Conservation (phyloP, 2,888 invertebrate genomes). For the Peribatodes rhomboidaria region DNA sequence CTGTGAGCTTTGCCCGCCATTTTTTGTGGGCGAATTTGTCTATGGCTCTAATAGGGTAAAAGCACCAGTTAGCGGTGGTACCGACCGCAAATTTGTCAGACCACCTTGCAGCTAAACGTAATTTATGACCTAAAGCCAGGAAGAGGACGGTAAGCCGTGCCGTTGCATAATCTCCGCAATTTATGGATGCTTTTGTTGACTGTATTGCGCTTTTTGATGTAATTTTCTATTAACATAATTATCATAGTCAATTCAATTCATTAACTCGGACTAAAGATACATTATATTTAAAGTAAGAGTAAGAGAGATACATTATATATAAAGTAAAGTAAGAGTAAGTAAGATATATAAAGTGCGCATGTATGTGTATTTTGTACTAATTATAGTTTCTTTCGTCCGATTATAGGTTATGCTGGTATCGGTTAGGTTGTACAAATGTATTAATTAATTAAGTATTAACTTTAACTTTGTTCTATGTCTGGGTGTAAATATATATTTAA, state of each 20-base stretch:
- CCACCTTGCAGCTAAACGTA: slow-evolving; percentile 84
- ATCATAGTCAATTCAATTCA: slow-evolving; percentile 21
- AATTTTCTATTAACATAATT: slow-evolving; percentile 59
- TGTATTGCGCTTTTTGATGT: slow-evolving; percentile 69
- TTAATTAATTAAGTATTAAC: too few species aligned
- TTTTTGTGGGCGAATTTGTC: slow-evolving; percentile 49
- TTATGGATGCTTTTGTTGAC: slow-evolving; percentile 79
- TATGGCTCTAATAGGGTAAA: slow-evolving; percentile 63
- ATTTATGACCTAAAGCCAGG: slow-evolving; percentile 82
- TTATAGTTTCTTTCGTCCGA: too few species aligned
- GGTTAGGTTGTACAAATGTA: too few species aligned
- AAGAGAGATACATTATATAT: too few species aligned
- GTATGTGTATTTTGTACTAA: too few species aligned
- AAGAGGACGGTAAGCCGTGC: slow-evolving; percentile 81
- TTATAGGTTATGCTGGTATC: too few species aligned
- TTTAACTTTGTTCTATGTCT: too few species aligned
- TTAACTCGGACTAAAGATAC: too few species aligned
- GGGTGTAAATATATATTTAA: too few species aligned
- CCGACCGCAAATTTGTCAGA: slow-evolving; percentile 85
- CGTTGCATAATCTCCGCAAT: slow-evolving; percentile 83
- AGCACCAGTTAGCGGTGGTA: slow-evolving; percentile 63
- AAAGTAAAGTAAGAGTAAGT: too few species aligned
- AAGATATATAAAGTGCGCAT: too few species aligned
- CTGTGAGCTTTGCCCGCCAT: slow-evolving; percentile 38
- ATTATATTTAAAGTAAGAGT: too few species aligned